phyloP scores from a whole-genome alignment of 37 sponge, comb jelly and placozoan species.

The Chondrilla cf. caribensis region DNA sequence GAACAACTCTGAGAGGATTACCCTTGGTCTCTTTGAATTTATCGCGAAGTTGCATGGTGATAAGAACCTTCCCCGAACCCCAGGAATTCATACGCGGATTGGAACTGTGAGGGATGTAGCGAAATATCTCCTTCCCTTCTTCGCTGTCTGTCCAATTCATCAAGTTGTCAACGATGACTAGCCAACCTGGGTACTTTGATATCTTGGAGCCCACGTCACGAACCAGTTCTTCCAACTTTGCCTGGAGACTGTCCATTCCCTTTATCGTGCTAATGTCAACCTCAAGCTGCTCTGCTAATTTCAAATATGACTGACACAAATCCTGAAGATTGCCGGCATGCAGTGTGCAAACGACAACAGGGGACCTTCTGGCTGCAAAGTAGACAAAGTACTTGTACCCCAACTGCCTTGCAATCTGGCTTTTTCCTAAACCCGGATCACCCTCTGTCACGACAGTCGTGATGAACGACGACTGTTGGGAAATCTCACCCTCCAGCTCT shows the following conservation, averaged over 20 bases:
- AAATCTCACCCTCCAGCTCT: too few relatives aligned
- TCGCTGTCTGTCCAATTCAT: background rate
- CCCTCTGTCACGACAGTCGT: background rate
- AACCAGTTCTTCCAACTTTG: background rate
- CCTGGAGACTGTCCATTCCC: background rate
- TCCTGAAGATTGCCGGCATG: constrained; percentile 18
- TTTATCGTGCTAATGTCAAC: background rate
- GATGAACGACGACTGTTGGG: background rate
- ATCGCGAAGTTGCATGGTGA: background rate
- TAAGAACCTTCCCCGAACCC: constrained; percentile 6
- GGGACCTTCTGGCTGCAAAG: background rate
- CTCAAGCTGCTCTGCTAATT: background rate
- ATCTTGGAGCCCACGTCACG: background rate
- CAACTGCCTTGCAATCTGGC: constrained; percentile 13
- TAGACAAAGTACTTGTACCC: constrained; percentile 1
- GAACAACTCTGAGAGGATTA: background rate
- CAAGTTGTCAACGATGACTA: constrained; percentile 13
- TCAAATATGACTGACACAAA: constrained; percentile 4
- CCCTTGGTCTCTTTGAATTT: background rate
- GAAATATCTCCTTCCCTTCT: background rate
- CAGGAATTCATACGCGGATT: background rate
- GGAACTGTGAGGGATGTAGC: background rate
- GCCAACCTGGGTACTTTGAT: background rate
- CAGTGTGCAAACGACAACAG: constrained; percentile 1
- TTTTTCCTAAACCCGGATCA: constrained; percentile 10